A percentile compares a stretch with the other conserved stretches of the same genome.
phyloP scores from a whole-genome alignment of 2,113 vertebrate genomes.

The Tupaia tana region DNA sequence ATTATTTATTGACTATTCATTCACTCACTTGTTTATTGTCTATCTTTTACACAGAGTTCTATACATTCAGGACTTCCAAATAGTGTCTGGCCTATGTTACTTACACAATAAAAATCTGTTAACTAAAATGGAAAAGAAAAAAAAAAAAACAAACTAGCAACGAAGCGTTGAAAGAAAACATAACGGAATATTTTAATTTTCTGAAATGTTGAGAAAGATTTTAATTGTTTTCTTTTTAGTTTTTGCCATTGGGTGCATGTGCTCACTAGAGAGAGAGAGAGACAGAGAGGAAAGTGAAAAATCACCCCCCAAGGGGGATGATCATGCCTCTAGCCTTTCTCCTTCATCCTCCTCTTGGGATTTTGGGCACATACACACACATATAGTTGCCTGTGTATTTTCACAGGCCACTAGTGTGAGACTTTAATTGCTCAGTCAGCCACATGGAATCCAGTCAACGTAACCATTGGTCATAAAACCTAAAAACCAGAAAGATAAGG shows the following conservation, averaged over 20 bases:
- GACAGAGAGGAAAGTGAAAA: no score
- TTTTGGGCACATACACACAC: no score
- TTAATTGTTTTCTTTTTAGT: background rate
- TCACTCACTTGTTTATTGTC: background rate
- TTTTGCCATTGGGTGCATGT: no score
- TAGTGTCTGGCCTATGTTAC: background rate
- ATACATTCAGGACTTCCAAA: slow-evolving; percentile 30
- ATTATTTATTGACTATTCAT: background rate
- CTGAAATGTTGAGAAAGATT: slow-evolving; percentile 15
- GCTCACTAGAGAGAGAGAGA: no score
- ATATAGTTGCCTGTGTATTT: no score
- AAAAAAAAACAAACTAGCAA: background rate
- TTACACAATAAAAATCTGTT: slow-evolving; percentile 36
- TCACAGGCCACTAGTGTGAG: no score
- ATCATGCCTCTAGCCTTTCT: no score
- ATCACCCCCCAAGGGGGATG: no score
- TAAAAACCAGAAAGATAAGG: background rate
- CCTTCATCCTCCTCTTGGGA: no score
- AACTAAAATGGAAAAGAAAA: background rate
- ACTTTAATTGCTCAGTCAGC: no score
- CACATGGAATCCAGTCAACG: no score
- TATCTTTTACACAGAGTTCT: background rate
- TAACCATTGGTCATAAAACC: background rate
- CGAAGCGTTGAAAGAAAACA: background rate
- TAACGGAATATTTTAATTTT: slow-evolving; percentile 36